Conservation (phyloP, 2,113 vertebrate species). For the Butorides virescens region DNA sequence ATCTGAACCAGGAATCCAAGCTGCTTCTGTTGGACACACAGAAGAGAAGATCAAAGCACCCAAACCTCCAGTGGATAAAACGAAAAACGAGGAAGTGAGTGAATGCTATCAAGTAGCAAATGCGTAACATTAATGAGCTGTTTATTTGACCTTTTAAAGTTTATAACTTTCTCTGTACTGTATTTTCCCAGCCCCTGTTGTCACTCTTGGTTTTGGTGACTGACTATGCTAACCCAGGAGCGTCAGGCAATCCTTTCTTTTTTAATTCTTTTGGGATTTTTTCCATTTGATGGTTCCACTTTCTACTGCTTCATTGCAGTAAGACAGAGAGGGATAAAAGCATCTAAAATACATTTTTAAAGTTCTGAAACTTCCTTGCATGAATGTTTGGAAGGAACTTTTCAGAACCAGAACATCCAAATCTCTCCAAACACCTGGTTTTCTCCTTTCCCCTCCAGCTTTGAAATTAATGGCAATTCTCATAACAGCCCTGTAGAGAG, state of each 20-base stretch:
- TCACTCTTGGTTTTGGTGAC: not conserved
- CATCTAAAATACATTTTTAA: not conserved
- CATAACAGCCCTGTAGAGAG: not conserved
- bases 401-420: not conserved
- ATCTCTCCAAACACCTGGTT: not conserved
- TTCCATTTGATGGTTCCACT: not conserved
- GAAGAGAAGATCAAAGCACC: slow-evolving; percentile 42
- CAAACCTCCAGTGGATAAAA: slow-evolving; percentile 65
- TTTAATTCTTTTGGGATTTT: not conserved
- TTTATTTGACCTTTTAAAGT: not conserved
- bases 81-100: slow-evolving; percentile 79
- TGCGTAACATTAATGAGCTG: not conserved
- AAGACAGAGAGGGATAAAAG: not conserved
- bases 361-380: not conserved
- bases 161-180: not conserved
- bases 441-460: not conserved
- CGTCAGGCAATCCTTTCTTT: not conserved
- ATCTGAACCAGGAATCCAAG: slow-evolving; percentile 61
- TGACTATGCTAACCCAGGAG: not conserved
- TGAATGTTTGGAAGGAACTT: not conserved
- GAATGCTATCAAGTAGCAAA: not conserved
- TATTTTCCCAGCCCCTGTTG: not conserved
- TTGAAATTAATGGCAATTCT: not conserved
- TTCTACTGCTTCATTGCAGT: not conserved
- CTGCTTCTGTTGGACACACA: not conserved